phyloP scores from a whole-genome alignment of 2,113 vertebrate genomes.

The Lophochroa leadbeateri region DNA sequence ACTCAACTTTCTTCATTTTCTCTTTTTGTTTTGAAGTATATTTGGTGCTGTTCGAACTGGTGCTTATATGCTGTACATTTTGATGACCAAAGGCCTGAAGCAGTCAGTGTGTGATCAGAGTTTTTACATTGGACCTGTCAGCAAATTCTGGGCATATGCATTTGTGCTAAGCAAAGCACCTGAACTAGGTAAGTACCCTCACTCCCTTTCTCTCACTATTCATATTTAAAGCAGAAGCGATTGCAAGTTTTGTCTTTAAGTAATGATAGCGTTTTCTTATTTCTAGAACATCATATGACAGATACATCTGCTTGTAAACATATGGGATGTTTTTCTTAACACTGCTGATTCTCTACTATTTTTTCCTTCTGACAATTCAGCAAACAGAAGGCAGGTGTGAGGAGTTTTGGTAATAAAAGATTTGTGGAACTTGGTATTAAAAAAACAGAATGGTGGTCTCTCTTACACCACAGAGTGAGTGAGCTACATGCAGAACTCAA shows the following conservation, averaged over 20 bases:
- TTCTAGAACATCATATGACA: slow-evolving; percentile 43
- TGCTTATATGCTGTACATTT: slow-evolving; percentile 95
- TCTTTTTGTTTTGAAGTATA: slow-evolving; percentile 83
- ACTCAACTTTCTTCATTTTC: slow-evolving; percentile 60
- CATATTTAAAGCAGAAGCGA: background rate
- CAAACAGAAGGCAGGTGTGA: slow-evolving; percentile 39
- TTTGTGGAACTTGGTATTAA: background rate
- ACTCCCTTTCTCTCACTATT: background rate
- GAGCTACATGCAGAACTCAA: background rate
- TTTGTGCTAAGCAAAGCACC: slow-evolving; percentile 99
- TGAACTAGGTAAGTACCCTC: slow-evolving; percentile 90
- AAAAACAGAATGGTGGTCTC: background rate
- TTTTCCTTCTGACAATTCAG: slow-evolving; percentile 22
- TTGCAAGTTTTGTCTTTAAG: background rate
- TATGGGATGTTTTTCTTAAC: slow-evolving; percentile 23
- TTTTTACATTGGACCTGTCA: slow-evolving; percentile 99
- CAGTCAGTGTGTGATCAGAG: slow-evolving; percentile 98
- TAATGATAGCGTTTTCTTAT: background rate
- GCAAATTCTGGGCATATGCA: slow-evolving; percentile 99
- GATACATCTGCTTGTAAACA: slow-evolving; percentile 40
- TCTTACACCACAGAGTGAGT: background rate
- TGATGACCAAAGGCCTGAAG: slow-evolving; percentile 98
- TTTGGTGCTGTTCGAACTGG: slow-evolving; percentile 98
- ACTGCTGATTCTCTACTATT: slow-evolving; percentile 5
- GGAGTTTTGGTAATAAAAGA: background rate